phyloP scores from a whole-genome alignment of 1,140 invertebrate species.

The Drosophila ercepeae region DNA sequence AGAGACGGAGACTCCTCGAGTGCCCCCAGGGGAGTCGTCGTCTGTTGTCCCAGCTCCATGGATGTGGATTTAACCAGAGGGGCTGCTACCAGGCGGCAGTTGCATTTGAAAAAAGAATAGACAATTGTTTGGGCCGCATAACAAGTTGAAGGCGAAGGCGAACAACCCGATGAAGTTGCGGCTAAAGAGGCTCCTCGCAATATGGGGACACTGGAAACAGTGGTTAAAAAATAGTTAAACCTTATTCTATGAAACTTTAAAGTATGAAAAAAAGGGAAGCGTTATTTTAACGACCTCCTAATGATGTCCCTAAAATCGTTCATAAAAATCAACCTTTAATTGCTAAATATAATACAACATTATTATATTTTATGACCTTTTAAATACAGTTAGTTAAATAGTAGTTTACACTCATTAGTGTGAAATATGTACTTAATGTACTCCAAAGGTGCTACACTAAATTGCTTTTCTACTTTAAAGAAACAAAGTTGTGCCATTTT shows the following conservation, averaged over 20 bases:
- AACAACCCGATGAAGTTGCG: slow-evolving; percentile 38
- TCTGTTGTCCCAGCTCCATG: slow-evolving; percentile 20
- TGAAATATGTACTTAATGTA: background rate
- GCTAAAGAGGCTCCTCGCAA: slow-evolving; percentile 34
- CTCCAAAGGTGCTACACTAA: background rate
- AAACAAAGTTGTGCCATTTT: background rate
- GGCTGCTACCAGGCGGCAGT: slow-evolving; percentile 57
- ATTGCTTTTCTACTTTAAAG: background rate
- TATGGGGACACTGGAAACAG: slow-evolving; percentile 35
- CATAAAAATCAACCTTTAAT: background rate
- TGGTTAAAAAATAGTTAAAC: background rate
- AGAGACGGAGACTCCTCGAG: slow-evolving; percentile 39
- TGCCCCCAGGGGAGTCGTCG: slow-evolving; percentile 56
- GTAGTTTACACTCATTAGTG: background rate
- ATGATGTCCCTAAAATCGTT: background rate
- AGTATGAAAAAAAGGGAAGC: background rate
- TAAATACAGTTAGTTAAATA: background rate
- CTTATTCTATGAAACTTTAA: background rate
- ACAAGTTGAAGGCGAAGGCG: slow-evolving; percentile 71
- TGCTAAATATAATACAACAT: background rate
- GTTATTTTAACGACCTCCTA: background rate
- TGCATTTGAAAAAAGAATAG: slow-evolving; percentile 76
- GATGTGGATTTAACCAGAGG: slow-evolving; percentile 4
- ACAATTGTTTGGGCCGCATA: slow-evolving; percentile 78
- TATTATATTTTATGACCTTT: background rate